phyloP scores from a whole-genome alignment of 2,797 vertebrate genomes.

The Antrozous pallidus region DNA sequence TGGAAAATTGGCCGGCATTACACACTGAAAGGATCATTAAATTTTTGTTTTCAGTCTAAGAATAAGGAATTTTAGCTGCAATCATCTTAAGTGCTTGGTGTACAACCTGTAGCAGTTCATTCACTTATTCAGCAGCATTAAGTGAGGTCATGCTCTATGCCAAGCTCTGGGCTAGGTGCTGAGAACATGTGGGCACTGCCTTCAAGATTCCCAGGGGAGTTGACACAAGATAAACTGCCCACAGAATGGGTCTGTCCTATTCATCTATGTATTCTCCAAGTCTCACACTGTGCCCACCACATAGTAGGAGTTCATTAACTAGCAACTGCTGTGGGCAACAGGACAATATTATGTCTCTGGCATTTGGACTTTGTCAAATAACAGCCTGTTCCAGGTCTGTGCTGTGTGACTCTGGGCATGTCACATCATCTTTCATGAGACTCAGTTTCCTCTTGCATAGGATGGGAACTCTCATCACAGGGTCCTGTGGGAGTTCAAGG shows the following conservation, averaged over 20 bases:
- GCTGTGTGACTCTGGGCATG: background rate
- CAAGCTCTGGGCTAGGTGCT: background rate
- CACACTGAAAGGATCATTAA: background rate
- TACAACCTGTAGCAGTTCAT: background rate
- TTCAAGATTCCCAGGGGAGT: background rate
- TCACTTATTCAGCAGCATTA: background rate
- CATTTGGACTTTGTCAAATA: background rate
- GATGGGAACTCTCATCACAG: background rate
- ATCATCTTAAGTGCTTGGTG: background rate
- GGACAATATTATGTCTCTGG: background rate
- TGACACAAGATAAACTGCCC: background rate
- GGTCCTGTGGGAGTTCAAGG: background rate
- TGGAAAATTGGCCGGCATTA: background rate
- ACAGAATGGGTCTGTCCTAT: background rate
- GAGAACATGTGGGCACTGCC: accelerated
- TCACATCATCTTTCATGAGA: background rate
- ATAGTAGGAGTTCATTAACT: background rate
- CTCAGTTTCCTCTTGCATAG: background rate
- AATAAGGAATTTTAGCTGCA: background rate
- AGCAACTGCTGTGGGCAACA: background rate
- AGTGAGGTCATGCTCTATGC: background rate
- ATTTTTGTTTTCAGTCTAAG: background rate
- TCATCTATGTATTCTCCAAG: background rate
- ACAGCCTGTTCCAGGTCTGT: too few relatives aligned
- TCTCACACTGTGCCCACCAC: background rate